These are phyloP conservation scores for Corythaixoides concolor DNA, from an alignment of 2,113 vertebrate species.

Conservation along the genomic window DNA sequence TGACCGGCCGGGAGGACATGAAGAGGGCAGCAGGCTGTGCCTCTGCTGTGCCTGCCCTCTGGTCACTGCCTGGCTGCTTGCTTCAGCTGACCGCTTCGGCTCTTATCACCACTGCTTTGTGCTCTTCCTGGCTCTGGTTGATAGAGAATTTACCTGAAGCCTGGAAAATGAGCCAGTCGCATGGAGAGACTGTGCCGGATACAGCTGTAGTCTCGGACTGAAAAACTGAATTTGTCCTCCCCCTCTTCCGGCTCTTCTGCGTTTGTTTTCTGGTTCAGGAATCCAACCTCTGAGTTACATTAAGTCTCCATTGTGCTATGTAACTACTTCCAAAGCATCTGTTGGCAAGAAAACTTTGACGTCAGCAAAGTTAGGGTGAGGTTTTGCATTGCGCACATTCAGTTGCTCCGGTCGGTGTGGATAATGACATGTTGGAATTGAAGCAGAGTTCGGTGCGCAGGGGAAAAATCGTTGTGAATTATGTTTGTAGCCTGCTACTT, in stretches of 20 bases:
- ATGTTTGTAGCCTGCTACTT: background rate
- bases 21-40: background rate
- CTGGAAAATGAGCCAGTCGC: background rate
- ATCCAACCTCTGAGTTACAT: background rate
- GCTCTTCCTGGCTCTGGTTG: background rate
- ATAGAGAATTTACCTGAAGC: background rate
- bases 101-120: fast-evolving
- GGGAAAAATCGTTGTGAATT: background rate
- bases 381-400: background rate
- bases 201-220: fast-evolving
- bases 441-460: background rate
- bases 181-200: background rate
- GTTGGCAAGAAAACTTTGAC: background rate
- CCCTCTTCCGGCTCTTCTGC: background rate
- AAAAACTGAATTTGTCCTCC: background rate
- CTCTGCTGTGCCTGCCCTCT: background rate
- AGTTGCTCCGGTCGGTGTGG: background rate
- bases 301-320: background rate
- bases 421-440: background rate
- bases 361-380: background rate
- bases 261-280: background rate
- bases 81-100: background rate
- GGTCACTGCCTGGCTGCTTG: background rate
- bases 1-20: fast-evolving
- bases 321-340: conserved; percentile 5